phyloP scores from a whole-genome alignment of 2,113 vertebrate species.

The Toxostoma redivivum region DNA sequence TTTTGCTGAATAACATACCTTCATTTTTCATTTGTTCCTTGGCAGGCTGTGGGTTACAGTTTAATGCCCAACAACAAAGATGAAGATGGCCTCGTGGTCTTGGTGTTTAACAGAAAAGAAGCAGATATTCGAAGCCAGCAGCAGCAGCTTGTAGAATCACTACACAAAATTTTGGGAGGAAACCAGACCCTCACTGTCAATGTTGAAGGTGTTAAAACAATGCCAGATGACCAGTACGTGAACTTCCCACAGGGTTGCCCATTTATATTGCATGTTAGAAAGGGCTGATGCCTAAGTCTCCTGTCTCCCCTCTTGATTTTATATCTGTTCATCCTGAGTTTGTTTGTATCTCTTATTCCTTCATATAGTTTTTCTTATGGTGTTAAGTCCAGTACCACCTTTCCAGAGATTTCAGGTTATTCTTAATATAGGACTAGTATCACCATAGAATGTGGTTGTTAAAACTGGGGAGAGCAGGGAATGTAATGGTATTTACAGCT shows the following conservation, averaged over 20 bases:
- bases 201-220: constrained; percentile 89
- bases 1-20: background rate
- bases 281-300: background rate
- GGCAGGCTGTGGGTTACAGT: constrained; percentile 92
- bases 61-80: constrained; percentile 92
- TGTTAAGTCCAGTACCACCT: background rate
- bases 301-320: background rate
- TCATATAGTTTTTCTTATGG: background rate
- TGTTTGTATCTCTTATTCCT: background rate
- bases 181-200: constrained; percentile 90
- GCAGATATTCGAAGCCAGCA: constrained; percentile 88
- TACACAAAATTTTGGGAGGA: constrained; percentile 92
- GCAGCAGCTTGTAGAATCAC: constrained; percentile 92
- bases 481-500: background rate
- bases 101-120: constrained; percentile 92
- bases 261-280: background rate
- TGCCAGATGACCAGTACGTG: constrained; percentile 94
- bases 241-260: background rate
- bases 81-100: constrained; percentile 90
- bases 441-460: background rate
- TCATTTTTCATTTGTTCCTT: background rate
- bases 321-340: background rate
- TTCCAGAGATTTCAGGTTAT: background rate
- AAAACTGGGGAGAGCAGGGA: background rate
- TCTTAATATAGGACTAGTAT: background rate